phyloP scores from a whole-genome alignment of 2,888 invertebrate species.

The Drosophila diplacantha region DNA sequence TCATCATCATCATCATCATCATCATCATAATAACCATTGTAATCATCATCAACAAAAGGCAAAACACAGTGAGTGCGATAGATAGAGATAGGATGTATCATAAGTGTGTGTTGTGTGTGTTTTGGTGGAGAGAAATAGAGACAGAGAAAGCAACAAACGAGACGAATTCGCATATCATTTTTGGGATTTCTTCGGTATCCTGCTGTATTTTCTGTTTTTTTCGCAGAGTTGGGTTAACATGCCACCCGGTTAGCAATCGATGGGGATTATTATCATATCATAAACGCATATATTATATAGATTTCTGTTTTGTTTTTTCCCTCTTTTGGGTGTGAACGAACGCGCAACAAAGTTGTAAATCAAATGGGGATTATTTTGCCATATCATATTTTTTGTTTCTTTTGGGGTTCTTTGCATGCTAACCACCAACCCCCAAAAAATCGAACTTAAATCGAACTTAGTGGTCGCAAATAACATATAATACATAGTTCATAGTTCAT shows the following conservation, averaged over 20 bases:
- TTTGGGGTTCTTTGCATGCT: slow-evolving; percentile 22
- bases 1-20: slow-evolving; percentile 35
- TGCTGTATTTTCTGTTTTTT: background rate
- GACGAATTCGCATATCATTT: slow-evolving; percentile 35
- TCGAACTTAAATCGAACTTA: slow-evolving; percentile 30
- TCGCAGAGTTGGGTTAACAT: slow-evolving; percentile 29
- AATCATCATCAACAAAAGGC: slow-evolving; percentile 35
- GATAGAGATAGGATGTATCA: slow-evolving; percentile 30
- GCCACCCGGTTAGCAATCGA: slow-evolving; percentile 32
- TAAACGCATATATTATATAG: background rate
- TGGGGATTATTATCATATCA: slow-evolving; percentile 9
- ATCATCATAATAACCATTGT: slow-evolving; percentile 7
- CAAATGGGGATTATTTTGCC: slow-evolving; percentile 14
- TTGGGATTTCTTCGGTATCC: slow-evolving; percentile 13
- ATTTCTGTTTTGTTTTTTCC: background rate
- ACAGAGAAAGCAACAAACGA: slow-evolving; percentile 39
- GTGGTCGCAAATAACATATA: slow-evolving; percentile 13
- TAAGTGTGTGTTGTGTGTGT: slow-evolving; percentile 6
- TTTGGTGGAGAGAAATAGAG: slow-evolving; percentile 20
- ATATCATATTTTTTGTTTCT: background rate
- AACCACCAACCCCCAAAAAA: slow-evolving; percentile 15
- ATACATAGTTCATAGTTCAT: slow-evolving; percentile 13
- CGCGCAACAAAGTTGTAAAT: slow-evolving; percentile 21
- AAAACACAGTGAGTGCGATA: slow-evolving; percentile 37
- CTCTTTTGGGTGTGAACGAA: slow-evolving; percentile 11